These are phyloP conservation scores for Drosophila nannoptera DNA, from an alignment of 1,140 invertebrate species.

Conservation along the genomic window DNA sequence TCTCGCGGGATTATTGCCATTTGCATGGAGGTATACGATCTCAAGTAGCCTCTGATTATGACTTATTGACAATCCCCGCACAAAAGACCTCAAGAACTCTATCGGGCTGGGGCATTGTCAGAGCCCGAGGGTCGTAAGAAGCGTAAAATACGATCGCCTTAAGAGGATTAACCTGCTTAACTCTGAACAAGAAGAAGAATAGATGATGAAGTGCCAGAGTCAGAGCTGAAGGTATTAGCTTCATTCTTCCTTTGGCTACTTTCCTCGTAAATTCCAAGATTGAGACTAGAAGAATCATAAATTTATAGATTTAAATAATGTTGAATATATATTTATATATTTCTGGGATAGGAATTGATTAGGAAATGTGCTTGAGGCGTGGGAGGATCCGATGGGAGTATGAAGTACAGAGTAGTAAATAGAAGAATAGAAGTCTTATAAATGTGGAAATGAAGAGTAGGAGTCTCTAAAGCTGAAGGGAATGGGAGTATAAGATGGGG, in stretches of 20 bases:
- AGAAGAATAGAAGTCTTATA: too few relatives aligned
- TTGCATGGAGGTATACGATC: too few relatives aligned
- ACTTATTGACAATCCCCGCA: constrained; percentile 20
- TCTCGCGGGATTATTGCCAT: too few relatives aligned
- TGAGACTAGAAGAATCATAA: constrained; percentile 2
- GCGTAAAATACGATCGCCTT: constrained; percentile 40
- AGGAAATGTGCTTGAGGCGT: too few relatives aligned
- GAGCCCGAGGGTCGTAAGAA: constrained; percentile 16
- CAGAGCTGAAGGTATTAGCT: constrained; percentile 4
- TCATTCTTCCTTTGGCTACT: too few relatives aligned
- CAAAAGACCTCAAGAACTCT: constrained; percentile 17
- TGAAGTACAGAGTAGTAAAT: too few relatives aligned
- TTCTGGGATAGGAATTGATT: too few relatives aligned
- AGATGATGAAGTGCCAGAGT: not conserved
- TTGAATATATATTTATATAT: not conserved
- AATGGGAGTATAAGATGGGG: too few relatives aligned
- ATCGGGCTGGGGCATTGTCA: constrained; percentile 1
- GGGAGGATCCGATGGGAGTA: too few relatives aligned
- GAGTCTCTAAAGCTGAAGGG: too few relatives aligned
- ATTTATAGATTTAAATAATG: constrained; percentile 27
- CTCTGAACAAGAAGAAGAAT: constrained; percentile 16
- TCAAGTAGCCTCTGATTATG: constrained; percentile 26
- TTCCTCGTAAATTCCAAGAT: too few relatives aligned
- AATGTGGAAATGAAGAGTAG: too few relatives aligned
- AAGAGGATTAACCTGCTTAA: constrained; percentile 27